phyloP scores from a whole-genome alignment of 2,888 invertebrate genomes.

The Tinea trinotella region DNA sequence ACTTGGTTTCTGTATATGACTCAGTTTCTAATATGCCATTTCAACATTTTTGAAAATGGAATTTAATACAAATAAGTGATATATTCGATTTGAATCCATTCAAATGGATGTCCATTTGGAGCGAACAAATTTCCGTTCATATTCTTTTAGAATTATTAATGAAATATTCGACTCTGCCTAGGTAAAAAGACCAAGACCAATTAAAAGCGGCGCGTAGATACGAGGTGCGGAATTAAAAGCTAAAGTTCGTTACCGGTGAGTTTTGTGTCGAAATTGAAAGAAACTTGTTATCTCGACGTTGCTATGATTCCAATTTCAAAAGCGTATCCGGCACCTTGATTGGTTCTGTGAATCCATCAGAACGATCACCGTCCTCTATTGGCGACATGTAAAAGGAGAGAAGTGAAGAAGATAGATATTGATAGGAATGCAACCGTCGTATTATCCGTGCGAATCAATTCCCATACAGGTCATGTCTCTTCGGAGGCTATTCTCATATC shows the following conservation, averaged over 20 bases:
- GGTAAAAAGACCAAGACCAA: conserved; percentile 54
- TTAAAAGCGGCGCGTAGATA: conserved; percentile 40
- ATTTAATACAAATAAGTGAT: background rate
- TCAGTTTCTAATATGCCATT: no score
- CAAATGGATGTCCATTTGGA: background rate
- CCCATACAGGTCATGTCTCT: no score
- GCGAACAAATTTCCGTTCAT: background rate
- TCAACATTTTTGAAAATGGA: no score
- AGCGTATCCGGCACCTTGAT: conserved; percentile 62
- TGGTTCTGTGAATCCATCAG: conserved; percentile 46
- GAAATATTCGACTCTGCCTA: conserved; percentile 33
- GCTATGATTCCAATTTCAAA: conserved; percentile 65
- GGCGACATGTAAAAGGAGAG: conserved; percentile 11
- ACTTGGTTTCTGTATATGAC: no score
- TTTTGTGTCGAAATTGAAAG: conserved; percentile 64
- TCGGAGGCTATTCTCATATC: no score
- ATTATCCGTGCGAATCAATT: background rate
- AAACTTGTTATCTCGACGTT: conserved; percentile 62
- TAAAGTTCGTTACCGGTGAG: conserved; percentile 62
- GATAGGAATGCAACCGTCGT: background rate
- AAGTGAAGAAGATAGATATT: conserved; percentile 28
- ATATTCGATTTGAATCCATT: background rate
- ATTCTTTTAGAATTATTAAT: conserved; percentile 26
- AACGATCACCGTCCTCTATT: conserved; percentile 3
- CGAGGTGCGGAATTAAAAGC: conserved; percentile 56